Evolutionary conservation across 2,113 vertebrate genomes (phyloP).

Genomic region (Rhynchopsitta pachyrhyncha): DNA sequence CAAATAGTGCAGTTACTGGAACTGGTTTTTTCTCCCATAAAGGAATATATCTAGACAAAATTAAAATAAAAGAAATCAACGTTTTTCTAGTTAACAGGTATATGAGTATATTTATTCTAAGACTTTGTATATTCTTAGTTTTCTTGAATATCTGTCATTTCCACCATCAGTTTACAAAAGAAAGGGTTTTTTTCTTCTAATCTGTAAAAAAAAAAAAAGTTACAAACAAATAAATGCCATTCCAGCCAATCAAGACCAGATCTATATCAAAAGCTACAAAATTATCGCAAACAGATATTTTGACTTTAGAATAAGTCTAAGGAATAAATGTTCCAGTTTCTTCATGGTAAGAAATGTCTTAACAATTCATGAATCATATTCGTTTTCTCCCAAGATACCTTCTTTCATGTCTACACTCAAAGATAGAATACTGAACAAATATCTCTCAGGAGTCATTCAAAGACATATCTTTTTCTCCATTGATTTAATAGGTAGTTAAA

Average conservation of each 20-base stretch:
- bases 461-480: neutral
- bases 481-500: neutral
- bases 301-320: neutral
- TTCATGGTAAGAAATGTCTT: neutral
- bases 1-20: neutral
- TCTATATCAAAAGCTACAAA: neutral
- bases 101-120: neutral
- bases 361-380: neutral
- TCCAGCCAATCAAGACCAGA: neutral
- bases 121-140: neutral
- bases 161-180: accelerated
- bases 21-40: neutral
- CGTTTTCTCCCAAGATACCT: neutral
- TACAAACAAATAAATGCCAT: neutral
- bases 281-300: neutral
- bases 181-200: neutral
- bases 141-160: neutral
- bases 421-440: neutral
- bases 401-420: neutral
- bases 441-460: neutral
- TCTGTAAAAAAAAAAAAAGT: neutral
- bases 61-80: neutral
- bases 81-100: neutral
- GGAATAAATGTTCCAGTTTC: neutral
- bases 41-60: neutral